Conservation (phyloP, 2,888 invertebrate species). For the Brenthis ino region DNA sequence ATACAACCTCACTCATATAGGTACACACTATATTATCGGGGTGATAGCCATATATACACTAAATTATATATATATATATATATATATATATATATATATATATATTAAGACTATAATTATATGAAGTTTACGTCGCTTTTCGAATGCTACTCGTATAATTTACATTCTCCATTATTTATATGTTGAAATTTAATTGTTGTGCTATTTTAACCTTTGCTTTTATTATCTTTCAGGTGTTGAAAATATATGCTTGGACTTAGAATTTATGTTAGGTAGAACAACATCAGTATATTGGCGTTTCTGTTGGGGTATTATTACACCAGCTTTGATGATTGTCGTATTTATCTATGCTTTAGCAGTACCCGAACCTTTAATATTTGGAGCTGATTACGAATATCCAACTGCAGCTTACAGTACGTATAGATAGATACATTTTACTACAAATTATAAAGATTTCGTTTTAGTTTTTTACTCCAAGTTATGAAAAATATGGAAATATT, state of each 20-base stretch:
- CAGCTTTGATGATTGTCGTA: constrained; percentile 86
- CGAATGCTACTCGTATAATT: too few species aligned
- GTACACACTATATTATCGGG: too few species aligned
- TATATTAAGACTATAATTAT: too few species aligned
- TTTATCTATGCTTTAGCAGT: constrained; percentile 85
- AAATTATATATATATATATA: too few species aligned
- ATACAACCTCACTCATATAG: too few species aligned
- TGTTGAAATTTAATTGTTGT: too few species aligned
- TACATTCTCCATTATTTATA: not conserved
- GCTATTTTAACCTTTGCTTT: not conserved
- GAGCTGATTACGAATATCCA: constrained; percentile 4
- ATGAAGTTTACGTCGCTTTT: too few species aligned
- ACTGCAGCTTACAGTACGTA: constrained; percentile 8
- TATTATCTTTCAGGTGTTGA: constrained; percentile 63
- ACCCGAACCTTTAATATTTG: constrained; percentile 5
- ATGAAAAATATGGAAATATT: not conserved
- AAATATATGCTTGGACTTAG: constrained; percentile 83
- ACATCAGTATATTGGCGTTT: constrained; percentile 88
- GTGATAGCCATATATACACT: too few species aligned
- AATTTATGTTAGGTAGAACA: constrained; percentile 89
- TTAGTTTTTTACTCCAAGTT: not conserved
- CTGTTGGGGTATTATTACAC: constrained; percentile 90
- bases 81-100: too few species aligned
- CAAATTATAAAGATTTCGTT: not conserved
- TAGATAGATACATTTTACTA: constrained; percentile 13